A percentile compares a stretch with the other conserved stretches of the same genome.
Evolutionary conservation across 2,113 vertebrate species (phyloP).

Genomic region (Piliocolobus tephrosceles): DNA sequence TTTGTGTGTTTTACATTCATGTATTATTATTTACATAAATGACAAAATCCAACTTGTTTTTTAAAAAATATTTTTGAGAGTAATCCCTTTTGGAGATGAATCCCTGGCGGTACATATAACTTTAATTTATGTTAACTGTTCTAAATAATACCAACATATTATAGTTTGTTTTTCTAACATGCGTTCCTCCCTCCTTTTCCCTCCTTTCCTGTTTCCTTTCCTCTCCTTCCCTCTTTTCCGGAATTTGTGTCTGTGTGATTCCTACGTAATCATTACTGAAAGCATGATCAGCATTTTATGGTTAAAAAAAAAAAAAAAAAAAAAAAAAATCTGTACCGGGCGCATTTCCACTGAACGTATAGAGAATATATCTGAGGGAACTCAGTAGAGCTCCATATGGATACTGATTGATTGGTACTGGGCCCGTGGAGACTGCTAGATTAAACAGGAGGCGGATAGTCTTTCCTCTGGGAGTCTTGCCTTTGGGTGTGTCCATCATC

Average conservation of each 20-base stretch:
- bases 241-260: neutral
- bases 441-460: neutral
- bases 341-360: neutral
- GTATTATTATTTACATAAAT: neutral
- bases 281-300: neutral
- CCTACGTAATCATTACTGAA: neutral
- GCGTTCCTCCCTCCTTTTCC: neutral
- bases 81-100: neutral
- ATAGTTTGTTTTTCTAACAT: neutral
- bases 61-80: neutral
- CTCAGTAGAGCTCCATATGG: neutral
- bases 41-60: neutral
- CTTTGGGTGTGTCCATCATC: neutral
- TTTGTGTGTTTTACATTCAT: neutral
- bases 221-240: neutral
- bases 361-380: neutral
- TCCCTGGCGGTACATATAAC: neutral
- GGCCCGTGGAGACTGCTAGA: neutral
- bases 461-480: neutral
- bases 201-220: neutral
- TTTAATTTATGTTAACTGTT: neutral
- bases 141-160: neutral
- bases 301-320: neutral
- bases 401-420: neutral
- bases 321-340: neutral